Evolutionary conservation across 2,113 vertebrate species (phyloP).

Genomic region (Clupea harengus): DNA sequence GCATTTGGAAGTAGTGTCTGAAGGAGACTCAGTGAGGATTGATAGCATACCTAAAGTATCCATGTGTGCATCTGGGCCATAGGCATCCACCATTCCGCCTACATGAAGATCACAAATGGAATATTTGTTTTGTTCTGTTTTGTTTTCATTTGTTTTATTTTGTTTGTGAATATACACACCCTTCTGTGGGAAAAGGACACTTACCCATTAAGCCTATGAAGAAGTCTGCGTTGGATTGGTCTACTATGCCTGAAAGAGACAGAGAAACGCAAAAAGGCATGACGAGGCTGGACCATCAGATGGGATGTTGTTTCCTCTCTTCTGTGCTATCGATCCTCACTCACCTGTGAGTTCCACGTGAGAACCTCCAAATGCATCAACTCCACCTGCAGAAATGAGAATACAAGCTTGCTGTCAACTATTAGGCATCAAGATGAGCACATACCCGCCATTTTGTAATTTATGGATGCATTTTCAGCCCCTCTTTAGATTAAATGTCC

Average conservation of each 20-base stretch:
- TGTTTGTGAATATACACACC: neutral
- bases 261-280: neutral
- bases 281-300: neutral
- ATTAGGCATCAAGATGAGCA: neutral
- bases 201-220: constrained; percentile 62
- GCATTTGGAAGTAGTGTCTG: constrained; percentile 36
- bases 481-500: neutral
- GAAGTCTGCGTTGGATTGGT: constrained; percentile 58
- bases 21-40: constrained; percentile 27
- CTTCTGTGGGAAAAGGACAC: neutral
- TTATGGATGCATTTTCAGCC: neutral
- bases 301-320: neutral
- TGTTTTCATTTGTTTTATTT: neutral
- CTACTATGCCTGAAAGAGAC: constrained; percentile 48
- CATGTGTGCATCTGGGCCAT: constrained; percentile 42
- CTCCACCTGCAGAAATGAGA: constrained; percentile 47
- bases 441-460: neutral
- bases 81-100: constrained; percentile 54
- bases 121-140: neutral
- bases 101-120: constrained; percentile 24
- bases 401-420: neutral
- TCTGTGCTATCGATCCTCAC: constrained; percentile 9
- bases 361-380: constrained; percentile 45
- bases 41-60: constrained; percentile 52
- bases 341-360: constrained; percentile 56